Evolutionary conservation across 1,140 invertebrate genomes (phyloP).

Genomic region (Metaphire vulgaris): DNA sequence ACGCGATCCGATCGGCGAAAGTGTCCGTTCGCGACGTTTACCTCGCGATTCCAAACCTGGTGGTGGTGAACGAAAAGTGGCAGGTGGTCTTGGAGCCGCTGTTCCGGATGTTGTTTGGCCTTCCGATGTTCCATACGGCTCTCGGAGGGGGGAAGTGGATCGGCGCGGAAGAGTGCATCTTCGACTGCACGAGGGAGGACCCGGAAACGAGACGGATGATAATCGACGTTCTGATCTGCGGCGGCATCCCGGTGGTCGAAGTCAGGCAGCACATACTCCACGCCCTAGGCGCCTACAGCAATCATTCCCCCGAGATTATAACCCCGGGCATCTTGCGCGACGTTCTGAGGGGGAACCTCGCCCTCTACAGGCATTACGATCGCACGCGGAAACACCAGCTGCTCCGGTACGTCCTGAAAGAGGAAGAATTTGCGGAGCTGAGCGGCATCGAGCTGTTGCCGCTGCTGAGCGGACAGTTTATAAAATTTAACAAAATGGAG

Average conservation of each 20-base stretch:
- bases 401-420: conserved; percentile 14
- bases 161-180: background rate
- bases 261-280: background rate
- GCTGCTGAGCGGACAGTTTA: conserved; percentile 19
- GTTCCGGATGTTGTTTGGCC: conserved; percentile 12
- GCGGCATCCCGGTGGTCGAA: background rate
- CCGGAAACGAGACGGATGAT: background rate
- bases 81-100: conserved; percentile 25
- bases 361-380: background rate
- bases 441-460: conserved; percentile 28
- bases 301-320: conserved; percentile 19
- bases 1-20: conserved; percentile 6
- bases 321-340: conserved; percentile 4
- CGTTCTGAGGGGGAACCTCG: conserved; percentile 11
- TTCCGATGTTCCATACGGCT: background rate
- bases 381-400: background rate
- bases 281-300: conserved; percentile 11
- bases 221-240: background rate
- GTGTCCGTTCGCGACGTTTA: conserved; percentile 24
- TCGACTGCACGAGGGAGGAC: conserved; percentile 6
- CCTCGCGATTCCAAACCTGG: conserved; percentile 24
- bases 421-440: conserved; percentile 15
- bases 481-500: conserved; percentile 11
- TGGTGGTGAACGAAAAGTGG: conserved; percentile 30
- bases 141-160: background rate